Percentiles rank a stretch among this genome's conserved stretches.
These are phyloP conservation scores for Carcina quercana DNA, from an alignment of 2,888 invertebrate genomes.

Conservation along the genomic window DNA sequence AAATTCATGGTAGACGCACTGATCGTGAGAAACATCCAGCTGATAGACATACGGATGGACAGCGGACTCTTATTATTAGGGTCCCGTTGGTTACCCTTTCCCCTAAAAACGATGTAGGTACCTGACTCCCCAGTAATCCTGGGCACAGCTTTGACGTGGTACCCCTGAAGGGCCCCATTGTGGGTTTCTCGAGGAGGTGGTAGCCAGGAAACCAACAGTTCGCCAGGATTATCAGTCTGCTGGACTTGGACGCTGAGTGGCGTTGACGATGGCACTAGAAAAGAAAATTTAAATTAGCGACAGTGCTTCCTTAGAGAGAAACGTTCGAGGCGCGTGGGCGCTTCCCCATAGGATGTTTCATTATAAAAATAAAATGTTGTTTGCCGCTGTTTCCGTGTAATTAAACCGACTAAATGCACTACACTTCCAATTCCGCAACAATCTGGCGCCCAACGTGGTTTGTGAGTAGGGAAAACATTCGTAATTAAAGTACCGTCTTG, in stretches of 20 bases:
- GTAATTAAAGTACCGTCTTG: constrained; percentile 72
- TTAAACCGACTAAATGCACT: too few species aligned
- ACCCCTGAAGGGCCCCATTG: constrained; percentile 57
- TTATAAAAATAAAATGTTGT: too few species aligned
- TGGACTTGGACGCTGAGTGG: constrained; percentile 59
- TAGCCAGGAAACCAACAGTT: constrained; percentile 53
- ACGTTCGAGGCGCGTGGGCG: too few species aligned
- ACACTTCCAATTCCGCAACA: background rate
- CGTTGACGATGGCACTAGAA: constrained; percentile 59
- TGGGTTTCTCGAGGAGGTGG: constrained; percentile 55
- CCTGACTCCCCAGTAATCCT: constrained; percentile 49
- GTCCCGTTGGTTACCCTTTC: too few species aligned
- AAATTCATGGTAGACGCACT: too few species aligned
- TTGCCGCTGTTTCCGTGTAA: too few species aligned
- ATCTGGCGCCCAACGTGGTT: background rate
- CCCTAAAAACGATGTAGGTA: too few species aligned
- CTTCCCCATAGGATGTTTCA: too few species aligned
- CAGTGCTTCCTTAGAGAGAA: too few species aligned
- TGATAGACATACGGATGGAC: too few species aligned
- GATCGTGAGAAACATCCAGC: too few species aligned
- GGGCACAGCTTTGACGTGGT: constrained; percentile 60
- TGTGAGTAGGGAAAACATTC: background rate
- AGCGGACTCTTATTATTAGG: too few species aligned
- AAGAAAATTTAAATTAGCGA: background rate
- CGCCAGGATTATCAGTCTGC: constrained; percentile 59